Evolutionary conservation across 1,140 invertebrate species (phyloP), one percentile per base, ranked within the genome.

Genomic region (Steinernema khuongi): DNA sequence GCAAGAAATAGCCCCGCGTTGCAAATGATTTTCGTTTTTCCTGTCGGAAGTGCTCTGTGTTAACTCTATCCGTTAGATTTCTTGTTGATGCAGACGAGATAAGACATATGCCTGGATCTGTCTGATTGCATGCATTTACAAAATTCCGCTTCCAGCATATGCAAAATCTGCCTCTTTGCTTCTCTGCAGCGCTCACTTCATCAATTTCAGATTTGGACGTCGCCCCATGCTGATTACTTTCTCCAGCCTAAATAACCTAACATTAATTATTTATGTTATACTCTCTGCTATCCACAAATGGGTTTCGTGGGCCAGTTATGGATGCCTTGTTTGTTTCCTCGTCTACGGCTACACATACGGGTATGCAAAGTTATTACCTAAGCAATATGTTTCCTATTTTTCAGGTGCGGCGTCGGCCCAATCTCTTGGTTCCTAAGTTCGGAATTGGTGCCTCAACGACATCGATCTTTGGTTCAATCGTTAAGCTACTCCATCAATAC

Each of bases 331-430:
- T 29, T 75, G 72, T 68, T 71, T 82, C 33, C 68, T 74, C 18
- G 30, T 67, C 30, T 81, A 80, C 50, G 71, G 43, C 11, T 73
- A 78, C 19, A 78, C 74, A 22, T 80, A 80, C 70, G 79, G 79
- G 68, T 79, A 69, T 33, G 72, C 41, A 4, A 26, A 0, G 31
- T 36, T 30, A 19, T 67, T 67, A 22, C 36, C 36, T 11, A 7
- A 41, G 7, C n/a, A 11, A 7, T 41, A 41, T 11, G n/a, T 41
- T n/a, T 41, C 36, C 7, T 41, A 41, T 7, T 41, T 41, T 41
- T 41, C 36, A 41, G 36, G n/a, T 41, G n/a, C 36, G 36, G n/a
- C n/a, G n/a, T n/a, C n/a, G 36, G 36, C 36, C 36, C 36, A 7
- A 41, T 41, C 36, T 41, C n/a, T 11, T 41, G 36, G 36, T 41